Evolutionary conservation across 35 echinoderm and acorn worm species (phyloP).

Genomic region (Strongylocentrotus purpuratus): DNA sequence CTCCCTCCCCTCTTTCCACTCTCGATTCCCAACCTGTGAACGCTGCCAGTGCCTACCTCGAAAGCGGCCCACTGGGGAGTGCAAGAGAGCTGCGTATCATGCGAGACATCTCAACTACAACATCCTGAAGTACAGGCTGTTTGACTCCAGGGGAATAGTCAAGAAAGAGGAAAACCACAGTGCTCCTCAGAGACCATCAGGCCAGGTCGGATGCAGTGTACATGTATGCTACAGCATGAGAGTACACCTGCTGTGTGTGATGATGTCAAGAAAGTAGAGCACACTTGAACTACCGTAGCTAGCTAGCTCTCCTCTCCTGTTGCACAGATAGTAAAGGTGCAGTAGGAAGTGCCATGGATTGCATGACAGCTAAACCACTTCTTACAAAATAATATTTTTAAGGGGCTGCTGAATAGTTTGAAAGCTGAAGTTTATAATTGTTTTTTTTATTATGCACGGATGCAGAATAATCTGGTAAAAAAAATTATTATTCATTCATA

Average conservation of each 20-base stretch:
- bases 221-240: background rate
- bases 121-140: background rate
- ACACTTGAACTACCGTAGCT: background rate
- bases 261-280: background rate
- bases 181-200: background rate
- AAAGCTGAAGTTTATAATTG: no score
- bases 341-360: background rate
- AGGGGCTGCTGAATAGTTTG: no score
- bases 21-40: background rate
- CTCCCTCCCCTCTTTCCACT: constrained; percentile 5
- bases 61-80: background rate
- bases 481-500: no score
- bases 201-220: background rate
- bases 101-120: background rate
- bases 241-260: background rate
- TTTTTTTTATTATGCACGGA: no score
- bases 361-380: background rate
- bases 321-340: background rate
- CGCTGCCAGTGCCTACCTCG: background rate
- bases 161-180: constrained; percentile 11
- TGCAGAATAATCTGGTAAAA: no score
- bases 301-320: background rate
- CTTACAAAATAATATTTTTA: no score
- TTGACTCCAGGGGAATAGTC: background rate
- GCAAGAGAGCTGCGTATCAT: background rate